Evolutionary conservation across 2,113 vertebrate genomes (phyloP).

Genomic region (Bagarius yarrelli): DNA sequence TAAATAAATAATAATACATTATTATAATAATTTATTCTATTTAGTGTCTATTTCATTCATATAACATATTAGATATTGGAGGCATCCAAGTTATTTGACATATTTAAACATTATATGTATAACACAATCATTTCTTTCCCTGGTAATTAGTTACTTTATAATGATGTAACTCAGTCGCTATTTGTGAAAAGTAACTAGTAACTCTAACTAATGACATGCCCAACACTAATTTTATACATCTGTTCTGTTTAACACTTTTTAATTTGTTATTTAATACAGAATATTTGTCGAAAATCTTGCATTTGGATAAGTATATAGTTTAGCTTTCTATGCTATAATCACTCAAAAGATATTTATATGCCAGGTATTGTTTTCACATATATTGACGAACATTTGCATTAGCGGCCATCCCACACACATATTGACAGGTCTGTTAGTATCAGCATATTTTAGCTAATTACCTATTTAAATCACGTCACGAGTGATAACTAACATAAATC

Average conservation of each 20-base stretch:
- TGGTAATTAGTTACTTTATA: too few species aligned
- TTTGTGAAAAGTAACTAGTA: too few species aligned
- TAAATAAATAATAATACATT: too few species aligned
- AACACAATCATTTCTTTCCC: too few species aligned
- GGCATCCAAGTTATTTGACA: too few species aligned
- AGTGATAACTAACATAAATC: conserved; percentile 8
- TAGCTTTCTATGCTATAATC: neutral
- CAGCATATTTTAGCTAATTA: conserved; percentile 54
- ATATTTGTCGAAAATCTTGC: neutral
- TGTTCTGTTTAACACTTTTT: neutral
- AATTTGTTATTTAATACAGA: neutral
- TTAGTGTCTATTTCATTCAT: too few species aligned
- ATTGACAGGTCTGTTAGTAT: conserved; percentile 49
- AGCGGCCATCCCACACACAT: conserved; percentile 39
- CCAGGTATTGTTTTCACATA: conserved; percentile 26
- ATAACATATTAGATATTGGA: too few species aligned
- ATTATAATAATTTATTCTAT: too few species aligned
- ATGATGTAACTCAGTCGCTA: too few species aligned
- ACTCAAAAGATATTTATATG: conserved; percentile 40
- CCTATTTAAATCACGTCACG: conserved; percentile 53
- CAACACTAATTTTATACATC: neutral
- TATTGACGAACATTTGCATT: conserved; percentile 49
- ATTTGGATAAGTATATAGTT: neutral
- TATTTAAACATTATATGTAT: too few species aligned
- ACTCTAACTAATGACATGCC: too few species aligned